Percentiles rank a stretch among this genome's conserved stretches.
Evolutionary conservation across 1,140 invertebrate genomes (phyloP).

Genomic region (Plodia interpunctella): DNA sequence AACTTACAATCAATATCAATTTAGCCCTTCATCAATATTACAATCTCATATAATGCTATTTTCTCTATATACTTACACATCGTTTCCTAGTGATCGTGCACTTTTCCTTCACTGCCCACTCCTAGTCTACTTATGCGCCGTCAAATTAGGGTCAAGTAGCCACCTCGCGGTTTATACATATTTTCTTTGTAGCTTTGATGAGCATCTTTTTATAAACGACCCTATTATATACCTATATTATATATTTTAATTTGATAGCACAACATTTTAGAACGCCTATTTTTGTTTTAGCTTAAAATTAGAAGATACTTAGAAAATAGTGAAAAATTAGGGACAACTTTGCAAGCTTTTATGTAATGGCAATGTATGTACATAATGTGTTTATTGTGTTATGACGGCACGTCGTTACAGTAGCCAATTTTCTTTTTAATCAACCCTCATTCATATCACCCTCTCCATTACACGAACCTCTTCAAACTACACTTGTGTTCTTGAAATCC

Average conservation of each 20-base stretch:
- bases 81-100: neutral
- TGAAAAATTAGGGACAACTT: too few relatives aligned
- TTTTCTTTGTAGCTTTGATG: neutral
- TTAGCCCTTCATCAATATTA: neutral
- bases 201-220: neutral
- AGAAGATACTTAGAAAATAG: too few relatives aligned
- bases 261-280: too few relatives aligned
- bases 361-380: too few relatives aligned
- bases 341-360: too few relatives aligned
- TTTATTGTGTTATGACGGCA: too few relatives aligned
- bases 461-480: neutral
- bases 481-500: neutral
- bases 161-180: neutral
- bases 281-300: too few relatives aligned
- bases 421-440: too few relatives aligned
- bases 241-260: neutral
- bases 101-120: neutral
- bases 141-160: conserved; percentile 12
- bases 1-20: neutral
- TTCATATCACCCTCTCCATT: neutral
- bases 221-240: too few relatives aligned
- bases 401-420: too few relatives aligned
- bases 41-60: too few relatives aligned
- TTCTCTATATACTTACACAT: neutral
- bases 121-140: neutral